Percentiles rank a stretch among this genome's conserved stretches.
Evolutionary conservation across 1,140 invertebrate species (phyloP).

Genomic region (Penaeus chinensis): DNA sequence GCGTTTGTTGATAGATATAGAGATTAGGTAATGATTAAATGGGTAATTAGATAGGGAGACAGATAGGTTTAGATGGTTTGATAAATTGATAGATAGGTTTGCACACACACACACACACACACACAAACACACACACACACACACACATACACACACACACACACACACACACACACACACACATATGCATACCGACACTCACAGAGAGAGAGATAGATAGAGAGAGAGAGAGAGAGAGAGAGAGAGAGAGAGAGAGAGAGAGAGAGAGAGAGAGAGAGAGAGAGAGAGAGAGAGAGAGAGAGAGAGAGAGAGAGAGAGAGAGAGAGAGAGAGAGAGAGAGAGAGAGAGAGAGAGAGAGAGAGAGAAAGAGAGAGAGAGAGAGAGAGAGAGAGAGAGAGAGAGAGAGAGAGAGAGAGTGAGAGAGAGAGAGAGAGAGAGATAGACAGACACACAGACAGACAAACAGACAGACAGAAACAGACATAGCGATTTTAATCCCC

Average conservation of each 20-base stretch:
- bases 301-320: not conserved
- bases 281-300: not conserved
- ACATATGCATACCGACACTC: not conserved
- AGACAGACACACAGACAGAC: not conserved
- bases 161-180: not conserved
- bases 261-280: not conserved
- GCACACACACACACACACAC: not conserved
- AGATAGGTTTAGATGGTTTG: not conserved
- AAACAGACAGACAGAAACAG: not conserved
- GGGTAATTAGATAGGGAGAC: not conserved
- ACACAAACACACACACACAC: slow-evolving; percentile 5
- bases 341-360: not conserved
- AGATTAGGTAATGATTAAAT: not conserved
- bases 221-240: not conserved
- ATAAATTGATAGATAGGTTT: not conserved
- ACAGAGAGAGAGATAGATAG: not conserved
- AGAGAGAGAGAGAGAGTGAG: not conserved
- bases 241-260: not conserved
- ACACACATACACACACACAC: not conserved
- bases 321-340: not conserved
- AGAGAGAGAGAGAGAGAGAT: too few species aligned
- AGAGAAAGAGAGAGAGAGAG: not conserved
- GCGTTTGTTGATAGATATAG: not conserved
- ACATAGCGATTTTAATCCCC: too few species aligned
- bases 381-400: not conserved